These are phyloP conservation scores for Sula dactylatra DNA, from an alignment of 2,113 vertebrate species.

Conservation along the genomic window DNA sequence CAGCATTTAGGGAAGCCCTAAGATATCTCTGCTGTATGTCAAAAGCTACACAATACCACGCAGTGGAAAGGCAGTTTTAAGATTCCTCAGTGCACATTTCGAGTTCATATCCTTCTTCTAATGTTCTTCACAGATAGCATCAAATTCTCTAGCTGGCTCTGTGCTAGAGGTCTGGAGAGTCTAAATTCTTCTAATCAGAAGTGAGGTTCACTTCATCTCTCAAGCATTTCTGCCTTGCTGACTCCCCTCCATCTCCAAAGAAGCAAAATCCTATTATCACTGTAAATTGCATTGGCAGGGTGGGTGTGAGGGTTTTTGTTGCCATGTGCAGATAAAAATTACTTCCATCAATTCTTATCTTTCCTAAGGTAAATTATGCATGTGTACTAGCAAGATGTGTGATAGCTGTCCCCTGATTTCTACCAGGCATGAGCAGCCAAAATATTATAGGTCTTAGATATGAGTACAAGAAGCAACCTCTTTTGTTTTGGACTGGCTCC, in stretches of 20 bases:
- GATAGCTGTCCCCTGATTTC: background rate
- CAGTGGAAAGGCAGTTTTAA: background rate
- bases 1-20: background rate
- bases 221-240: background rate
- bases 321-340: conserved; percentile 16
- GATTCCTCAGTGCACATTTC: background rate
- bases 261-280: background rate
- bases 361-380: background rate
- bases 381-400: background rate
- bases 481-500: background rate
- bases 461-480: background rate
- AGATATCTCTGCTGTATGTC: background rate
- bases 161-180: background rate
- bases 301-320: background rate
- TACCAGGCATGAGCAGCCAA: background rate
- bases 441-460: background rate
- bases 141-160: background rate
- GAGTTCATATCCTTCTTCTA: background rate
- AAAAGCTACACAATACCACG: background rate
- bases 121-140: background rate
- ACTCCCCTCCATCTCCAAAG: background rate
- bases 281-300: background rate
- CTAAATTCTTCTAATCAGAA: conserved; percentile 4
- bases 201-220: background rate
- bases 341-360: background rate